phyloP scores from a whole-genome alignment of 1,140 invertebrate species.

The Lepidurus couesii region DNA sequence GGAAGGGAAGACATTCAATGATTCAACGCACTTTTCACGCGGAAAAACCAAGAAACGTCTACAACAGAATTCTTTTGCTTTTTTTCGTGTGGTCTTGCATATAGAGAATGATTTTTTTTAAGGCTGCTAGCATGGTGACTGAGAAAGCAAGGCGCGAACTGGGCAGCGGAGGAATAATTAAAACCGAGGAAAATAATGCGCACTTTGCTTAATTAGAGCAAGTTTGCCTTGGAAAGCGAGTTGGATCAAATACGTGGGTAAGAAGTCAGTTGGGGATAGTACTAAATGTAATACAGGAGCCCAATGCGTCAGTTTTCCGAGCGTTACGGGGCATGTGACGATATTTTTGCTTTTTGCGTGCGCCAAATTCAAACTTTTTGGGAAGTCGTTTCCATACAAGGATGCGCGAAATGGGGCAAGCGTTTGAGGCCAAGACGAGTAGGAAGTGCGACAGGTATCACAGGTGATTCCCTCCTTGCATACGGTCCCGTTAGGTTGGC shows the following conservation, averaged over 20 bases:
- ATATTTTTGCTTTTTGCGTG: too few relatives aligned
- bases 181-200: not conserved
- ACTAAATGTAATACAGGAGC: not conserved
- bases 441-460: slow-evolving; percentile 5
- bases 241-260: not conserved
- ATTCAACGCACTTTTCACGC: not conserved
- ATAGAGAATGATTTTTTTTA: not conserved
- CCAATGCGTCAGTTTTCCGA: not conserved
- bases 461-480: slow-evolving; percentile 10
- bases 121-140: not conserved
- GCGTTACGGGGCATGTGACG: too few relatives aligned
- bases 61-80: too few relatives aligned
- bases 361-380: not conserved
- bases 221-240: not conserved
- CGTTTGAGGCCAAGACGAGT: not conserved
- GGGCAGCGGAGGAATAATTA: not conserved
- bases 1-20: slow-evolving; percentile 3
- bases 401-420: not conserved
- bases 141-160: not conserved
- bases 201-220: not conserved
- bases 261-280: not conserved
- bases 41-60: too few relatives aligned
- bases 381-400: not conserved
- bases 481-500: not conserved
- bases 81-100: too few relatives aligned